Conservation (phyloP, 2,113 vertebrate genomes). For the Nerophis ophidion region DNA sequence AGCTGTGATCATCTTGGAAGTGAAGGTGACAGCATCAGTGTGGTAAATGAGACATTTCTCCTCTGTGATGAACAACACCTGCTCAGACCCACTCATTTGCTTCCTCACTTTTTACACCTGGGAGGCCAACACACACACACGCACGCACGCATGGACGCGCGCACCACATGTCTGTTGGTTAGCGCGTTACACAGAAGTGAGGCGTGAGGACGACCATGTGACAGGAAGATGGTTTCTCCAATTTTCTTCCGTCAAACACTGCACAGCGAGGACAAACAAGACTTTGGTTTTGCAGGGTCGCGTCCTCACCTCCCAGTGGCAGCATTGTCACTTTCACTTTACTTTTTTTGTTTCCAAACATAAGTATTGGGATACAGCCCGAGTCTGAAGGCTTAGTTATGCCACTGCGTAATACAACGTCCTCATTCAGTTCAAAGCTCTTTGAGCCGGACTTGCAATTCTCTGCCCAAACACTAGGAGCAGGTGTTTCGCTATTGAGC, state of each 20-base stretch:
- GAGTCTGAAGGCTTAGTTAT: too few relatives aligned
- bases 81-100: neutral
- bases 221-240: neutral
- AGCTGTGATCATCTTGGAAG: neutral
- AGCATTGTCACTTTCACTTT: neutral
- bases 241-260: neutral
- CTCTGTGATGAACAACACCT: slow-evolving; percentile 2
- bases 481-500: too few relatives aligned
- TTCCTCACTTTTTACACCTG: too few relatives aligned
- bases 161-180: neutral
- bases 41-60: slow-evolving; percentile 8
- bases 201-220: neutral
- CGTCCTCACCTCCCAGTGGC: neutral
- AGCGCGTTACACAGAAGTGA: neutral
- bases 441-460: too few relatives aligned
- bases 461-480: too few relatives aligned
- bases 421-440: too few relatives aligned
- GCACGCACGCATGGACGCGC: neutral
- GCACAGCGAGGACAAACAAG: neutral
- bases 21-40: slow-evolving; percentile 3
- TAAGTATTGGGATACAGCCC: neutral
- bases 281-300: neutral
- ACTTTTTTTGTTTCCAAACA: too few relatives aligned
- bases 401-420: too few relatives aligned
- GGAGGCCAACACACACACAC: neutral